Evolutionary conservation across 2,113 vertebrate species (phyloP), one percentile per base, ranked within the genome.

Genomic region (Excalfactoria chinensis): DNA sequence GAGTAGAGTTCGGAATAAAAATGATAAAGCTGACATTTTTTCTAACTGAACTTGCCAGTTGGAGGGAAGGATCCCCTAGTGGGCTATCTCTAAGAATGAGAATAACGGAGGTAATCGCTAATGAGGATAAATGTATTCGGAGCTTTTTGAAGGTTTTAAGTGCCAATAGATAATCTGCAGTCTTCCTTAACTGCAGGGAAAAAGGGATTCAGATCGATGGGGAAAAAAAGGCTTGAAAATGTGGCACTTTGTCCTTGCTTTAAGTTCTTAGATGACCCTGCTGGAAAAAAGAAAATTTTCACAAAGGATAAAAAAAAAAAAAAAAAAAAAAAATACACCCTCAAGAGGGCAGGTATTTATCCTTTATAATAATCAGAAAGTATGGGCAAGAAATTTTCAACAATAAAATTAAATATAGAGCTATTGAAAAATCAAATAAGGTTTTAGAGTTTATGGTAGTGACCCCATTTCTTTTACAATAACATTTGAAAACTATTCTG

Each of bases 1-100:
- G 28, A 69, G 32, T 37, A n/a, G 30, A 84, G 63, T 84, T 94
- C 67, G 88, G 89, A 93, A 90, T 53, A 95, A 97, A 95, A 95
- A 94, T 43, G 4, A 91, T 85, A 71, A 90, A 96, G 83, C 18
- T 91, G 63, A 69, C 7, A 55, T 49, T 63, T 89, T 92, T 90
- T 68, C 64, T 84, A 19, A 59, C 51, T 92, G 64, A 95, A 87
- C 32, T 84, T 92, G 35, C n/a, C 46, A 70, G 43, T n/a, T 85
- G 56, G 66, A 86, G 62, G 43, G 32, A 70, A 79, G 14, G 49
- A 78, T 88, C 64, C 66, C 28, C 64, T 75, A 59, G 59, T 0
- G 9, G 53, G 59, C 15, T 46, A 18, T 71, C 34, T 69, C 26
- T 78, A 81, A 71, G 62, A 76, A 68, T 80, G 76, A 92, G 53